Percentiles rank a stretch among this genome's conserved stretches.
Evolutionary conservation across 1,140 invertebrate genomes (phyloP).

Genomic region (Saccostrea glomerata): DNA sequence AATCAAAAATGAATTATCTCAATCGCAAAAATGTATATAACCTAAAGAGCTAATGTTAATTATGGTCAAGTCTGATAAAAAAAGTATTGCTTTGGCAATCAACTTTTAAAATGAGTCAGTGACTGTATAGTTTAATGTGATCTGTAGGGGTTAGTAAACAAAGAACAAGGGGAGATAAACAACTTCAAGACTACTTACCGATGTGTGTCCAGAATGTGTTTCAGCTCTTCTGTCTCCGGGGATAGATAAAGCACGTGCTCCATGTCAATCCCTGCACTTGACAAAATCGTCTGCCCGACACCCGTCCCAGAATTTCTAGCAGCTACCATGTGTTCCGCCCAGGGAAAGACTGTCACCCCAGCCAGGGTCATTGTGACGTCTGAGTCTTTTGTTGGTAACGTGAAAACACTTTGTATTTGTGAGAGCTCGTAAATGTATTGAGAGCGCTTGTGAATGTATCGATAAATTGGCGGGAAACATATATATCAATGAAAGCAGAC

Average conservation of each 20-base stretch:
- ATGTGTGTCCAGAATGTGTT: constrained; percentile 9
- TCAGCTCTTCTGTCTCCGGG: constrained; percentile 1
- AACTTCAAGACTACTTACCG: background rate
- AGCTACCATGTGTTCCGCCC: constrained; percentile 31
- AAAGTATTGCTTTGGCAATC: too few species aligned
- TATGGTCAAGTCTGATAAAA: too few species aligned
- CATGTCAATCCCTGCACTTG: constrained; percentile 13
- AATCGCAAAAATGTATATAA: too few species aligned
- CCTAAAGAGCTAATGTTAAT: too few species aligned
- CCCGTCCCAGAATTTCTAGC: background rate
- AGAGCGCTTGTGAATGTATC: background rate
- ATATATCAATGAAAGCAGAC: background rate
- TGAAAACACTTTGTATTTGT: constrained; percentile 15
- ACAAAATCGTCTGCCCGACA: background rate
- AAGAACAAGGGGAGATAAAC: background rate
- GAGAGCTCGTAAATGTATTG: constrained; percentile 1
- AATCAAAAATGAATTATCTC: too few species aligned
- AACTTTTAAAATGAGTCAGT: too few species aligned
- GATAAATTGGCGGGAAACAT: constrained; percentile 8
- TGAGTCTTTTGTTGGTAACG: background rate
- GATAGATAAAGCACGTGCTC: background rate
- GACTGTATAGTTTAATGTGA: background rate
- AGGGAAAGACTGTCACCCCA: constrained; percentile 2
- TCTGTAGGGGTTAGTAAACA: background rate
- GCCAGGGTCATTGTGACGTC: background rate